These are phyloP conservation scores for Atrina japonica DNA, from an alignment of 2,888 invertebrate species.

Conservation along the genomic window DNA sequence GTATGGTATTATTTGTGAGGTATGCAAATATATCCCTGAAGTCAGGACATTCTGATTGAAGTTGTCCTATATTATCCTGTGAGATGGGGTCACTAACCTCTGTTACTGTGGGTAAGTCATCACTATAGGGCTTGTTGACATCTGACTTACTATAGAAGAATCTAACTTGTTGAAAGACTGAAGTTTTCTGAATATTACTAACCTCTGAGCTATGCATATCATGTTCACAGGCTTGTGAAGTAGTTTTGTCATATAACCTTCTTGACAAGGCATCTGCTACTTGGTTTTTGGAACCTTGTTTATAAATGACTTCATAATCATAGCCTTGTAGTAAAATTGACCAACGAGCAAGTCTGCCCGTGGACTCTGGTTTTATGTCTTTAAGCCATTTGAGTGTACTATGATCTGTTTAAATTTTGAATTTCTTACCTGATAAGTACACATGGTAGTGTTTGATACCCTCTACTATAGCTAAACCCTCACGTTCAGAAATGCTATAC, in stretches of 20 bases:
- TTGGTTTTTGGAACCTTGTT: conserved; percentile 28
- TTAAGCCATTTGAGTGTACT: conserved; percentile 39
- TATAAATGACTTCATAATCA: conserved; percentile 38
- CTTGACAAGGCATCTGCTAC: conserved; percentile 42
- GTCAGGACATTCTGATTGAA: too few species aligned
- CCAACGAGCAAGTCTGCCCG: conserved; percentile 45
- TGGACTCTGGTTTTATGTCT: conserved; percentile 25
- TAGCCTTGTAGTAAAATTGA: conserved; percentile 37
- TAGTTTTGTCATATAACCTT: conserved; percentile 7
- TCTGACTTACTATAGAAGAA: neutral
- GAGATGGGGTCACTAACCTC: too few species aligned
- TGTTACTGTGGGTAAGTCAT: neutral
- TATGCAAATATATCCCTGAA: neutral
- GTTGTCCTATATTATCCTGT: too few species aligned
- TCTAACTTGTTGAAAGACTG: neutral
- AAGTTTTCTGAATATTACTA: neutral
- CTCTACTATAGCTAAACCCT: conserved; percentile 52
- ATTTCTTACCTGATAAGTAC: conserved; percentile 42
- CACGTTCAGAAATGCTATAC: conserved; percentile 44
- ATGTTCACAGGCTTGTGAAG: neutral
- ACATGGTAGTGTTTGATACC: conserved; percentile 46
- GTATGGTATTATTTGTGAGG: too few species aligned
- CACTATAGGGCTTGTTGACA: neutral
- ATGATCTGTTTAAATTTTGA: conserved; percentile 54
- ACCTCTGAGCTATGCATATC: neutral